These are phyloP conservation scores for Pteromalus puparum DNA, from an alignment of 1,140 invertebrate genomes.

Conservation along the genomic window DNA sequence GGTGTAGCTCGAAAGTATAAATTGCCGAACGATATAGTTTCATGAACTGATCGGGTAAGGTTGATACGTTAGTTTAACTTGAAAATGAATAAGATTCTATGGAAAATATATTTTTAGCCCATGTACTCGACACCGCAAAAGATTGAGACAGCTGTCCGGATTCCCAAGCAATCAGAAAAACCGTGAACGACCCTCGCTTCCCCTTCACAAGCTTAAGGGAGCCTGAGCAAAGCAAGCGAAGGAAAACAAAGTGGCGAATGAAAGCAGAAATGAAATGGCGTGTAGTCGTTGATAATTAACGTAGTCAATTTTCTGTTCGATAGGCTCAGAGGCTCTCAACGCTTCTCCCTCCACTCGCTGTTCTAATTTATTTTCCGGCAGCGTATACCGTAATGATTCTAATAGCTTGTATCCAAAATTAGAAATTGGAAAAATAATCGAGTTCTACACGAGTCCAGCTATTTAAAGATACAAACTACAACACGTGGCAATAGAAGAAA, in stretches of 20 bases:
- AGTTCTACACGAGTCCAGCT: background rate
- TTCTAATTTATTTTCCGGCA: background rate
- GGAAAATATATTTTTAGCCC: too few species aligned
- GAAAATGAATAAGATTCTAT: too few species aligned
- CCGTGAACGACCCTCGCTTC: constrained; percentile 13
- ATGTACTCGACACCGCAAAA: constrained; percentile 2
- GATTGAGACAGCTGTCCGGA: constrained; percentile 59
- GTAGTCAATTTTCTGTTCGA: background rate
- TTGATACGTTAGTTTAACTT: too few species aligned
- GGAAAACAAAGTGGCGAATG: constrained; percentile 11
- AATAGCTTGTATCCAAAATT: background rate
- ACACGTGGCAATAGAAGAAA: background rate
- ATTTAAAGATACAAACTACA: background rate
- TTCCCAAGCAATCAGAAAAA: constrained; percentile 64
- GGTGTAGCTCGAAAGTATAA: too few species aligned
- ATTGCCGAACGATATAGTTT: too few species aligned
- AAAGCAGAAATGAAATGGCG: background rate
- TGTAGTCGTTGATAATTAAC: constrained; percentile 25
- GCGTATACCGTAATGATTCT: background rate
- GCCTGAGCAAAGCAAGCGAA: background rate
- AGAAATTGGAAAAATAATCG: background rate
- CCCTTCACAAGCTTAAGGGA: background rate
- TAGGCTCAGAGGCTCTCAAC: too few species aligned
- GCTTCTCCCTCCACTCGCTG: too few species aligned
- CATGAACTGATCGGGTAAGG: too few species aligned